Base-by-base conservation (phyloP, 2,888 invertebrate species). In the Ectemnius continuus region DNA sequence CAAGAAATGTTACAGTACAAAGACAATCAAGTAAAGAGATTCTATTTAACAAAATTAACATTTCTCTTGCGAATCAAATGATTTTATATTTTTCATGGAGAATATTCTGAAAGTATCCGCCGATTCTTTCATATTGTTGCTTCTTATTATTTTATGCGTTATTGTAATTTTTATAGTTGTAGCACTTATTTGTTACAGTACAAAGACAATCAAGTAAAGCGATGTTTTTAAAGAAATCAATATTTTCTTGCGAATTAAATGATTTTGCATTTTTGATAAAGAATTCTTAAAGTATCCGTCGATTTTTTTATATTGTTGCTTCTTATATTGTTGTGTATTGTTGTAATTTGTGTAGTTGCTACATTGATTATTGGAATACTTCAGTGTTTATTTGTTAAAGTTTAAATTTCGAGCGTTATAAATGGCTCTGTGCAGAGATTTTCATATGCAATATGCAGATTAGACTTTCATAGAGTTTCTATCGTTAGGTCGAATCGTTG, bases 1-100 rank as follows among this genome's bases (percentile, higher is more conserved):
- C 94, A 95, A 88, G 94, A 94, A 90, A 92, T 95, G 83, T 87
- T 95, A 61, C 94, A 94, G 85, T 93, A 93, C 80, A 95, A 95
- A 91, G 93, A 93, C 74, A 94, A 94, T 90, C 95, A 95, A 92
- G 94, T 94, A 91, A 67, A 57, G 48, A 65, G n/a, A 61, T 26
- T 60, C 3, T 23, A n/a, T 23, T 23, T 23, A 23, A 23, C 2
- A 23, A 23, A 23, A 23, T 23, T 2, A 23, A 2, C 23, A 23
- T 23, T 23, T 23, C n/a, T 23, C 23, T 23, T 23, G 23, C 23
- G 23, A 23, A 23, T 23, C 2, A 2, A 23, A 23, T 23, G 23
- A 23, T 23, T 23, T 23, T 23, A 3, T 3, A 23, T 2, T 23
- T 23, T 23, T 2, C 3, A 2, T 23, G 3, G 3, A 23, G 23